Percentiles rank a stretch among this genome's conserved stretches.
These are phyloP conservation scores for Vidua chalybeata DNA, from an alignment of 2,113 vertebrate species.

Conservation along the genomic window DNA sequence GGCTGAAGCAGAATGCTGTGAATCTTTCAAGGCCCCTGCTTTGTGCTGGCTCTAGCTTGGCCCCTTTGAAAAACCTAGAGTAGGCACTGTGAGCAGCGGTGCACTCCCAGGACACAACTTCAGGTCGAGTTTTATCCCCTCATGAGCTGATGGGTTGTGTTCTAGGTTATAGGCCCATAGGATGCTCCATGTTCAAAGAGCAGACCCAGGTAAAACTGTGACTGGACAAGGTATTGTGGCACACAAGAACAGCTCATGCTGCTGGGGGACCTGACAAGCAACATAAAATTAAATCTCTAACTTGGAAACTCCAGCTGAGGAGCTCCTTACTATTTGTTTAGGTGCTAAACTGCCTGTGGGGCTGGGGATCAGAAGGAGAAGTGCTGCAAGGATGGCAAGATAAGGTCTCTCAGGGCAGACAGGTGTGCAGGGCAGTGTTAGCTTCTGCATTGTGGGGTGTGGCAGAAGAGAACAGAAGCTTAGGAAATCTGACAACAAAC, in stretches of 20 bases:
- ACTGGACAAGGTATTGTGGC: background rate
- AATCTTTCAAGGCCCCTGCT: background rate
- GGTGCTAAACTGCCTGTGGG: background rate
- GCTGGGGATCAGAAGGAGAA: background rate
- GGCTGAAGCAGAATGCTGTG: background rate
- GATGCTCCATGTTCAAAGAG: background rate
- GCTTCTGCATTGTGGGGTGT: background rate
- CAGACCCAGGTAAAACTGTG: background rate
- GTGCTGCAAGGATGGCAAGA: background rate
- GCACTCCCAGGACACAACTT: background rate
- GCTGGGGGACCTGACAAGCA: background rate
- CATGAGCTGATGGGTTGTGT: accelerated
- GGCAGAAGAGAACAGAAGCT: background rate
- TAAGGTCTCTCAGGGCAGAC: background rate
- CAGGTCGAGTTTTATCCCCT: accelerated
- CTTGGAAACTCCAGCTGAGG: background rate
- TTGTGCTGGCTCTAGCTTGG: background rate
- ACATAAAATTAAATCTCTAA: background rate
- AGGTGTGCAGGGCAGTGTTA: background rate
- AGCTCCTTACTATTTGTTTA: background rate
- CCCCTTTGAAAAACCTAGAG: background rate
- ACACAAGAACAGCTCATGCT: accelerated
- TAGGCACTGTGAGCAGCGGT: background rate
- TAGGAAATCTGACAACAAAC: background rate
- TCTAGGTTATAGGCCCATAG: background rate